Percentiles rank a stretch among this genome's conserved stretches.
These are phyloP conservation scores for Dryobota labecula DNA, from an alignment of 2,888 invertebrate genomes.

Conservation along the genomic window DNA sequence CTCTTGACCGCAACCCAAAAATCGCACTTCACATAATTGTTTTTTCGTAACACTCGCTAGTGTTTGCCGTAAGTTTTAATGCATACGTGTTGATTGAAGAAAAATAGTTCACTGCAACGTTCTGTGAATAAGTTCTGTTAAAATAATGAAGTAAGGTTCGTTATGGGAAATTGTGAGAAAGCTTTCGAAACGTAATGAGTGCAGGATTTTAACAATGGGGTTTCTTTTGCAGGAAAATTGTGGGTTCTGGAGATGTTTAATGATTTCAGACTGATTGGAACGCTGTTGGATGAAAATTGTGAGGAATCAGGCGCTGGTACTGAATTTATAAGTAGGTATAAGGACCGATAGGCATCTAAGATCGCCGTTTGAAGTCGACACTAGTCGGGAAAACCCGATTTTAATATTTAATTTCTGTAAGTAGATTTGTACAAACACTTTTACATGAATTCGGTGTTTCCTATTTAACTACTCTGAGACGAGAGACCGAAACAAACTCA, in stretches of 20 bases:
- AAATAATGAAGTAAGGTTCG: constrained; percentile 54
- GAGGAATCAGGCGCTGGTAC: not conserved
- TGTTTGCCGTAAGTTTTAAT: constrained; percentile 78
- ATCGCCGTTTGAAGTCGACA: not conserved
- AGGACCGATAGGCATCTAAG: too few relatives aligned
- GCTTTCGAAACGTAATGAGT: constrained; percentile 52
- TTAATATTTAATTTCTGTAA: too few relatives aligned
- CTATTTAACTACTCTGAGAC: too few relatives aligned
- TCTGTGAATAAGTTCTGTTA: constrained; percentile 58
- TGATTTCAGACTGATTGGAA: not conserved
- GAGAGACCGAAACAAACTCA: too few relatives aligned
- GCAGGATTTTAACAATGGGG: not conserved
- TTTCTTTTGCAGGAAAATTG: constrained; percentile 14
- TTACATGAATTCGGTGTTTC: too few relatives aligned
- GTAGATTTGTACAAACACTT: too few relatives aligned
- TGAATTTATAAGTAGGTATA: too few relatives aligned
- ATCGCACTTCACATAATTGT: constrained; percentile 14
- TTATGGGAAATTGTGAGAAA: constrained; percentile 53
- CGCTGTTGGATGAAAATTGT: not conserved
- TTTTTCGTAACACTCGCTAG: constrained; percentile 69
- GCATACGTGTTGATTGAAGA: constrained; percentile 79
- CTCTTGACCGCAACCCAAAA: not conserved
- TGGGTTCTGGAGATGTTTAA: too few relatives aligned
- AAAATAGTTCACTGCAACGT: constrained; percentile 73
- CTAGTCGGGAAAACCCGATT: not conserved